A percentile compares a stretch with the other conserved stretches of the same genome.
phyloP scores from a whole-genome alignment of 1,140 invertebrate species.

The Papilio helenus region DNA sequence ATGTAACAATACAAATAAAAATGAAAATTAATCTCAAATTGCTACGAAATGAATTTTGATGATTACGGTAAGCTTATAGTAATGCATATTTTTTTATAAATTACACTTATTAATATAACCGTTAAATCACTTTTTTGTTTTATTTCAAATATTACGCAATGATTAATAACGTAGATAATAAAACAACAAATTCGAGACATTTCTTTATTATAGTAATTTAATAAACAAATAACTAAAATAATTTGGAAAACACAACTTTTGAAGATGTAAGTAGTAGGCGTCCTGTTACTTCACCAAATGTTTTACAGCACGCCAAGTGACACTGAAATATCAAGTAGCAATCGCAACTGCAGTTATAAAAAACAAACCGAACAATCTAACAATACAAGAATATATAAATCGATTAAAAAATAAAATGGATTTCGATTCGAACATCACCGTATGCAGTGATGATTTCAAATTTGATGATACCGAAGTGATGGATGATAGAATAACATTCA shows the following conservation, averaged over 20 bases:
- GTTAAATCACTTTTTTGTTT: neutral
- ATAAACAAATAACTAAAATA: too few species aligned
- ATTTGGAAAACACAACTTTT: too few species aligned
- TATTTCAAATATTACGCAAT: too few species aligned
- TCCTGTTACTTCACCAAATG: too few species aligned
- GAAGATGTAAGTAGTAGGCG: too few species aligned
- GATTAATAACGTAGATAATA: neutral
- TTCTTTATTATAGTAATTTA: too few species aligned
- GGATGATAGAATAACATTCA: constrained; percentile 10
- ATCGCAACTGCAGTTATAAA: constrained; percentile 50
- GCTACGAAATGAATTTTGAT: constrained; percentile 53
- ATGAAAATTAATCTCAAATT: constrained; percentile 26
- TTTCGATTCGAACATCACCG: constrained; percentile 43
- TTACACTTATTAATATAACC: neutral
- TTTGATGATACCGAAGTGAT: constrained; percentile 39
- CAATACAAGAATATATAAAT: constrained; percentile 46
- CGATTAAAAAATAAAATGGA: constrained; percentile 47
- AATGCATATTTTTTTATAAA: neutral
- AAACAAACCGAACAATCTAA: constrained; percentile 48
- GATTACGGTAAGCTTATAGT: constrained; percentile 51
- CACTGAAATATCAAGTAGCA: constrained; percentile 50
- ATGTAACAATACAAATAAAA: constrained; percentile 31
- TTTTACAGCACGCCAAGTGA: constrained; percentile 47
- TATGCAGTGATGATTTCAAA: constrained; percentile 51
- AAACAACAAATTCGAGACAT: neutral